phyloP scores from a whole-genome alignment of 2,888 invertebrate species.

The Aleiodes leptofemur region DNA sequence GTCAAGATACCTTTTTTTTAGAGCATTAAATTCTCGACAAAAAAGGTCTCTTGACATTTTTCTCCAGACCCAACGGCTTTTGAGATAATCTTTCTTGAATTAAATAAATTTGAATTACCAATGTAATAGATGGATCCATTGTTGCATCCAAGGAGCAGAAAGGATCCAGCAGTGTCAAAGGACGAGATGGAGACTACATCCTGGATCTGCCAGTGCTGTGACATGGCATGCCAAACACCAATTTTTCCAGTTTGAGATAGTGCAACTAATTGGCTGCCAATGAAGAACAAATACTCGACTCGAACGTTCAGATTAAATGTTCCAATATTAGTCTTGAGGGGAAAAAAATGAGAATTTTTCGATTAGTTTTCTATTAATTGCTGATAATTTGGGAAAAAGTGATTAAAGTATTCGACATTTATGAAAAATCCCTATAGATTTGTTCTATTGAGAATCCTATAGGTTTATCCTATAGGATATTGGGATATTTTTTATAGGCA shows the following conservation, averaged over 20 bases:
- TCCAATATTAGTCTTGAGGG: slow-evolving; percentile 81
- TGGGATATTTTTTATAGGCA: too few relatives aligned
- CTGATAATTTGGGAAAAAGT: too few relatives aligned
- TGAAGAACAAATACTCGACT: slow-evolving; percentile 97
- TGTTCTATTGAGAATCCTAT: too few relatives aligned
- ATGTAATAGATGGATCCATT: slow-evolving; percentile 98
- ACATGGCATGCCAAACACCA: slow-evolving; percentile 99
- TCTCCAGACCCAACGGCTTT: not conserved
- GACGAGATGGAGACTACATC: slow-evolving; percentile 97
- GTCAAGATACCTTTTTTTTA: too few relatives aligned
- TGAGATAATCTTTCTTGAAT: slow-evolving; percentile 26
- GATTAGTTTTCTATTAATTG: too few relatives aligned
- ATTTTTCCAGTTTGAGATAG: slow-evolving; percentile 94
- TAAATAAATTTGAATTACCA: slow-evolving; percentile 77
- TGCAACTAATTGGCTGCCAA: slow-evolving; percentile 98
- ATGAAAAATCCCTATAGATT: too few relatives aligned
- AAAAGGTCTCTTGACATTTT: too few relatives aligned
- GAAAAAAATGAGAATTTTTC: too few relatives aligned
- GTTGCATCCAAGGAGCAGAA: slow-evolving; percentile 94
- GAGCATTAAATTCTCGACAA: too few relatives aligned
- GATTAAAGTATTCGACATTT: too few relatives aligned
- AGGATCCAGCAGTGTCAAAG: slow-evolving; percentile 97
- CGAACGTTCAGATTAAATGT: slow-evolving; percentile 94
- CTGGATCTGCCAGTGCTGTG: slow-evolving; percentile 98
- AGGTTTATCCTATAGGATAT: too few relatives aligned